phyloP scores from a whole-genome alignment of 2,797 vertebrate species.

The Lutjanus argentimaculatus region DNA sequence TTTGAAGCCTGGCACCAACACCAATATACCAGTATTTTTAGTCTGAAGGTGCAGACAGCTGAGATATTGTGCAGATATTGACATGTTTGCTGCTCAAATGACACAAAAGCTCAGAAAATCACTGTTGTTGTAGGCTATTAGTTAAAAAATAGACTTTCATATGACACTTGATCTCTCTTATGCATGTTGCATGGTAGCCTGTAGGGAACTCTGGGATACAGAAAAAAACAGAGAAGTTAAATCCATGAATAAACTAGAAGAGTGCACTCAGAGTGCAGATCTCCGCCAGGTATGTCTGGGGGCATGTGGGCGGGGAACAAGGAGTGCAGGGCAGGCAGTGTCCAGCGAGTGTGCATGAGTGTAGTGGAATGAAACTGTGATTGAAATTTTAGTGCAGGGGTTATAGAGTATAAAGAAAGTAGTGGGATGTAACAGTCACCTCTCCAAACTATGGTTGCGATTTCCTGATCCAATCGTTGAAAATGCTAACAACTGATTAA shows the following conservation, averaged over 20 bases:
- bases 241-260: not conserved
- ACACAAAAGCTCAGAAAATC: conserved; percentile 2
- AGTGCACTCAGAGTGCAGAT: too few species aligned
- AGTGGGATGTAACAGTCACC: too few species aligned
- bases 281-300: too few species aligned
- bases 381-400: too few species aligned
- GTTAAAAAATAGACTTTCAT: conserved; percentile 6
- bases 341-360: too few species aligned
- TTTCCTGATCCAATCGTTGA: too few species aligned
- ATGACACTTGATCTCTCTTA: conserved; percentile 7
- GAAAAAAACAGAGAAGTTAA: not conserved
- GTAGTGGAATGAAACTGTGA: too few species aligned
- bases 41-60: conserved; percentile 16
- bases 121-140: not conserved
- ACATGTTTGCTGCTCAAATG: not conserved
- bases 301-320: too few species aligned
- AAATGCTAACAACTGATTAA: too few species aligned
- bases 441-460: too few species aligned
- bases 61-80: conserved; percentile 37
- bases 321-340: too few species aligned
- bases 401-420: too few species aligned
- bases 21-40: conserved; percentile 9
- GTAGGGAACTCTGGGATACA: not conserved
- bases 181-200: not conserved
- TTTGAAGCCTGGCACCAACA: conserved; percentile 39